Evolutionary conservation across 2,888 invertebrate species (phyloP).

Genomic region (Urechis unicinctus): DNA sequence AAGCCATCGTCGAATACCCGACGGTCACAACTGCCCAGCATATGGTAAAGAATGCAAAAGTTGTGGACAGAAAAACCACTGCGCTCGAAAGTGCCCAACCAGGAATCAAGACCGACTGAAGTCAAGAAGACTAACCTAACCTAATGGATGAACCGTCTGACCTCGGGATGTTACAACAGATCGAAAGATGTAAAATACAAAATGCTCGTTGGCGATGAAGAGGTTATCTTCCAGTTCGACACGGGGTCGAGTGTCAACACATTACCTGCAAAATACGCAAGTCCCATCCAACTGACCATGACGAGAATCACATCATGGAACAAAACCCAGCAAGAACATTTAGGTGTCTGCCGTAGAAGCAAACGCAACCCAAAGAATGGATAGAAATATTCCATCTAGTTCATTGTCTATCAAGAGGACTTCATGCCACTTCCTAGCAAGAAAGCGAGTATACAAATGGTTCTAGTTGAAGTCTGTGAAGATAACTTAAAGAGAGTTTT

Average conservation of each 20-base stretch:
- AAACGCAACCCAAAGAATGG: conserved; percentile 6
- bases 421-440: conserved; percentile 7
- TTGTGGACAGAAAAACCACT: conserved; percentile 5
- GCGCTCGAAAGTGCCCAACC: not conserved
- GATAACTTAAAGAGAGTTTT: conserved; percentile 5
- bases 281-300: not conserved
- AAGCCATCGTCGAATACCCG: too few relatives aligned
- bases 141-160: not conserved
- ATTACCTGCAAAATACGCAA: conserved; percentile 6
- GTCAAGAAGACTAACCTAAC: not conserved
- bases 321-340: not conserved
- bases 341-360: not conserved
- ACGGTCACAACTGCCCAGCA: conserved; percentile 7
- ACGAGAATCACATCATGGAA: conserved; percentile 5
- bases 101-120: conserved; percentile 1
- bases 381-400: conserved; percentile 10
- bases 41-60: conserved; percentile 1
- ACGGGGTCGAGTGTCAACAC: conserved; percentile 12
- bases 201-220: conserved; percentile 1
- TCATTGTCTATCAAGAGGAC: conserved; percentile 7
- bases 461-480: conserved; percentile 6
- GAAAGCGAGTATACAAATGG: conserved; percentile 5
- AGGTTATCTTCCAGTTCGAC: conserved; percentile 12
- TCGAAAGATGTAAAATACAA: not conserved
- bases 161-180: not conserved